Evolutionary conservation across 1,140 invertebrate species (phyloP).

Genomic region (Drosophila miranda): DNA sequence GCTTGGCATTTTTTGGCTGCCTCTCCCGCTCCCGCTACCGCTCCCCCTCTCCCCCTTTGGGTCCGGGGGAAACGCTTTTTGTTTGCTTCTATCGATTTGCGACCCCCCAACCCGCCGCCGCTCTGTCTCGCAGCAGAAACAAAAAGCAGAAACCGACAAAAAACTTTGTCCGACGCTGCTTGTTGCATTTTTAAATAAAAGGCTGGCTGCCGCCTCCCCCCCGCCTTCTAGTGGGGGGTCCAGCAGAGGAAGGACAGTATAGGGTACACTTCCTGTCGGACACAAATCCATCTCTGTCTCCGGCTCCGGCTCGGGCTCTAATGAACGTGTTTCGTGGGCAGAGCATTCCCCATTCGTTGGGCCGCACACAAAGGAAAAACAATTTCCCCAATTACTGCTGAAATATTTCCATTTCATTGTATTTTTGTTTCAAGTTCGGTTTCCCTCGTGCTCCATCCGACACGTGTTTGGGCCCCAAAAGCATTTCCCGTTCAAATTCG

Average conservation of each 20-base stretch:
- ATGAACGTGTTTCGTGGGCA: background rate
- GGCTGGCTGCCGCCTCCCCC: background rate
- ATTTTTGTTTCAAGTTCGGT: slow-evolving; percentile 4
- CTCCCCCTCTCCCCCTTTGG: background rate
- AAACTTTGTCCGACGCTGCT: slow-evolving; percentile 47
- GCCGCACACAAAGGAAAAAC: background rate
- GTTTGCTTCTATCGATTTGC: slow-evolving; percentile 57
- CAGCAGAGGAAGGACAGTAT: too few relatives aligned
- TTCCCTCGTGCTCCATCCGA: background rate
- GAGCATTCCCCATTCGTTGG: background rate
- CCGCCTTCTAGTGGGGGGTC: too few relatives aligned
- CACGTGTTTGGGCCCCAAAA: background rate
- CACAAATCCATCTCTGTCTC: slow-evolving; percentile 15
- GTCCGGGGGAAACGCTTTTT: slow-evolving; percentile 27
- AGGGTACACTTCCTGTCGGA: too few relatives aligned
- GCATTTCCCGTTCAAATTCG: slow-evolving; percentile 1
- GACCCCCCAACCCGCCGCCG: too few relatives aligned
- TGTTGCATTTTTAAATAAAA: slow-evolving; percentile 76
- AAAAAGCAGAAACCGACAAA: slow-evolving; percentile 26
- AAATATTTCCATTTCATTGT: slow-evolving; percentile 16
- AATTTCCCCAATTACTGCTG: slow-evolving; percentile 19
- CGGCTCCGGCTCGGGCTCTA: background rate
- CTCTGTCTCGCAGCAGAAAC: slow-evolving; percentile 26
- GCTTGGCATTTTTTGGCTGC: slow-evolving; percentile 78
- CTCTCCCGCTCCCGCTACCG: slow-evolving; percentile 2